A percentile compares a stretch with the other conserved stretches of the same genome.
phyloP scores from a whole-genome alignment of 2,113 vertebrate species.

The Terrapene triunguis region DNA sequence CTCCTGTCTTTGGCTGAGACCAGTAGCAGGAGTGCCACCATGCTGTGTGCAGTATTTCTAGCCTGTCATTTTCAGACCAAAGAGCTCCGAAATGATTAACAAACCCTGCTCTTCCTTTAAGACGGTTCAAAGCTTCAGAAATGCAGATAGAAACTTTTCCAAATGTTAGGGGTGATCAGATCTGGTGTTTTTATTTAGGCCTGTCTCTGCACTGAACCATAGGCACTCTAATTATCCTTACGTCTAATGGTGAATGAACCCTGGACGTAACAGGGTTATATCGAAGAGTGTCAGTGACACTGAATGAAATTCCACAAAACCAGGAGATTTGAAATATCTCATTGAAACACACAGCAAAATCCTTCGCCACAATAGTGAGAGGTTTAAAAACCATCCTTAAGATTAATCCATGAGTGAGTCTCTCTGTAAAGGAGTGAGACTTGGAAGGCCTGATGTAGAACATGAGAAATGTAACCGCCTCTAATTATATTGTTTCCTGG shows the following conservation, averaged over 20 bases:
- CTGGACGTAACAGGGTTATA: background rate
- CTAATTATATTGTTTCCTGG: background rate
- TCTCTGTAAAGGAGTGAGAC: accelerated
- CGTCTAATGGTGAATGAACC: background rate
- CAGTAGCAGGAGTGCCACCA: background rate
- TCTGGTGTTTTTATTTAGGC: background rate
- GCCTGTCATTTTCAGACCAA: background rate
- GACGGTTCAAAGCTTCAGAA: too few relatives aligned
- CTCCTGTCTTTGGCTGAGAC: background rate
- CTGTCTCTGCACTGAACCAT: accelerated
- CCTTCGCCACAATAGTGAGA: background rate
- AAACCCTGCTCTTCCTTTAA: too few relatives aligned
- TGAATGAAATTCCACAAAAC: background rate
- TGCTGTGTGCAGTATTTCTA: background rate
- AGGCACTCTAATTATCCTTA: background rate
- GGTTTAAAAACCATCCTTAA: background rate
- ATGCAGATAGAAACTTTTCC: background rate
- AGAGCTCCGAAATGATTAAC: background rate
- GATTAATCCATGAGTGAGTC: background rate
- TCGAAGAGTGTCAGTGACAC: background rate
- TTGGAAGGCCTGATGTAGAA: background rate
- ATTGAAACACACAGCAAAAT: slow-evolving; percentile 13
- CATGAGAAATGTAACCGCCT: background rate
- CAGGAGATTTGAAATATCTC: background rate
- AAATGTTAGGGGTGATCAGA: background rate